Evolutionary conservation across 2,888 invertebrate species (phyloP).

Genomic region (Gryllus longicercus): DNA sequence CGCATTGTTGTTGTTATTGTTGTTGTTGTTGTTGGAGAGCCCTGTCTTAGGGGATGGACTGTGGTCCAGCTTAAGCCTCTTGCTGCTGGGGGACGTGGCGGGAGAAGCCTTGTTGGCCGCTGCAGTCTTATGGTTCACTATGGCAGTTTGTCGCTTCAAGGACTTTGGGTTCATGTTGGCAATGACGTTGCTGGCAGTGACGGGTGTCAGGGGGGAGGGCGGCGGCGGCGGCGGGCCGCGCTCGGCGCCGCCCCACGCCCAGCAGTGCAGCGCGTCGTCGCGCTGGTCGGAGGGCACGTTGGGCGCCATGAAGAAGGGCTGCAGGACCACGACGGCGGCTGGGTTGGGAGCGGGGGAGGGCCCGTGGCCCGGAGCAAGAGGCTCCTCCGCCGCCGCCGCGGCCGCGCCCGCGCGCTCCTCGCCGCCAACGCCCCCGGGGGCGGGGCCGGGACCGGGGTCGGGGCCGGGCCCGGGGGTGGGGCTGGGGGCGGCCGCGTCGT

Average conservation of each 20-base stretch:
- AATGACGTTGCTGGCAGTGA: conserved; percentile 30
- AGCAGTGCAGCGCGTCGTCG: conserved; percentile 8
- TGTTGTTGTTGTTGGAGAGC: conserved; percentile 23
- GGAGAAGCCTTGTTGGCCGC: conserved; percentile 39
- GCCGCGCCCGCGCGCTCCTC: conserved; percentile 30
- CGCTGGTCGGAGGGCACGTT: conserved; percentile 27
- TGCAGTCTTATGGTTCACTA: conserved; percentile 32
- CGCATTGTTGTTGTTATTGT: conserved; percentile 23
- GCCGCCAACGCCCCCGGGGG: conserved; percentile 29
- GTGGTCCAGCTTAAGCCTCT: conserved; percentile 43
- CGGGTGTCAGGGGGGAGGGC: conserved; percentile 40
- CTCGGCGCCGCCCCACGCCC: conserved; percentile 8
- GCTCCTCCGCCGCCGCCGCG: conserved; percentile 42
- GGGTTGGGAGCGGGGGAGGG: not conserved
- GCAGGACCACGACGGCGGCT: conserved; percentile 11
- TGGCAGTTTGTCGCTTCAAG: conserved; percentile 32
- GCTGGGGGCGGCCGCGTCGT: conserved; percentile 60
- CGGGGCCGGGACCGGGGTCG: conserved; percentile 33
- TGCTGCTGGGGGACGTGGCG: conserved; percentile 46
- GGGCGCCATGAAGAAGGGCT: conserved; percentile 31
- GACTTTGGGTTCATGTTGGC: conserved; percentile 27
- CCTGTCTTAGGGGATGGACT: not conserved
- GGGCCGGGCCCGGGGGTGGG: conserved; percentile 35
- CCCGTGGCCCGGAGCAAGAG: conserved; percentile 26
- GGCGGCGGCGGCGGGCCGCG: conserved; percentile 43